phyloP scores from a whole-genome alignment of 2,113 vertebrate species.

The Macquaria ambigua region DNA sequence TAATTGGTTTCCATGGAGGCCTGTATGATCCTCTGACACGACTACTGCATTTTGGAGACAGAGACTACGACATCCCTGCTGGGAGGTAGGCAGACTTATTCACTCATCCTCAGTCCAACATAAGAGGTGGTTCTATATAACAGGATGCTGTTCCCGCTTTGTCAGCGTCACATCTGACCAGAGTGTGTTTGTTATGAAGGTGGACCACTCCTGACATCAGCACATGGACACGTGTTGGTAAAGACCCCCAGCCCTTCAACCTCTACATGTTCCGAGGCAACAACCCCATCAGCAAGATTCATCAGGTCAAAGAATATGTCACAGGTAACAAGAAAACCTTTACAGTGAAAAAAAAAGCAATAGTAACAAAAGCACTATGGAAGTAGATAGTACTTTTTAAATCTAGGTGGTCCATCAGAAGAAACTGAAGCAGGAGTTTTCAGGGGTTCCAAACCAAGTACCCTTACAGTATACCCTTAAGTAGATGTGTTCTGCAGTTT shows the following conservation, averaged over 20 bases:
- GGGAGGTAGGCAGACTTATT: conserved; percentile 82
- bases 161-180: conserved; percentile 10
- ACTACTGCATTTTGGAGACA: conserved; percentile 95
- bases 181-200: conserved; percentile 39
- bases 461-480: not conserved
- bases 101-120: not conserved
- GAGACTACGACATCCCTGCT: conserved; percentile 97
- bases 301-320: conserved; percentile 97
- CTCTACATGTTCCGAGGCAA: conserved; percentile 99
- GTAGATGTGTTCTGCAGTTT: too few relatives aligned
- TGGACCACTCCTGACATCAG: conserved; percentile 99
- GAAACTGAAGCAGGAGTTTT: not conserved
- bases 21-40: conserved; percentile 96
- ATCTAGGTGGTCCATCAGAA: not conserved
- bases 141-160: not conserved
- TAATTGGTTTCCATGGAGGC: conserved; percentile 97
- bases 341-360: too few relatives aligned
- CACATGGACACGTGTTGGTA: conserved; percentile 95
- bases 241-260: conserved; percentile 96
- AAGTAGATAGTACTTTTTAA: not conserved
- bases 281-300: conserved; percentile 97
- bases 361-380: not conserved
- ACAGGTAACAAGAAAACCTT: conserved; percentile 87
- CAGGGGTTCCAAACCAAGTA: not conserved
- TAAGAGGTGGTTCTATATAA: not conserved